Base-by-base conservation (phyloP, 2,113 vertebrate species). In the Paedocypris sp. region DNA sequence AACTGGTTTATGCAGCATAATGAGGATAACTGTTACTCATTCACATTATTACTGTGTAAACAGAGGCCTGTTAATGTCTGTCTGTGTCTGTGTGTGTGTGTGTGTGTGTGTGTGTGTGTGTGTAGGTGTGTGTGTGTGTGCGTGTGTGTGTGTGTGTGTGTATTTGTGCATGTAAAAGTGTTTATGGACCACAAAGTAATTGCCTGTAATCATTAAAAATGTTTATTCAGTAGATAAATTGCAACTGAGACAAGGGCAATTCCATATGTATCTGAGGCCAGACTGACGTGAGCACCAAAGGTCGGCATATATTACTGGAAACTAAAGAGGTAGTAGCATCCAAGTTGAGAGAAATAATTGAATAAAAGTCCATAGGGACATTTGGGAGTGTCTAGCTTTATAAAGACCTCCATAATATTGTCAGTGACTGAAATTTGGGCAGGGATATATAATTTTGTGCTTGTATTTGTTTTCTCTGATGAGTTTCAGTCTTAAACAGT, bases 201-300 rank as follows among this genome's bases (percentile, higher is more conserved):
- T 73, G 77, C 57, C 75, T 80, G 69, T 74, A 81, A 82, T 80
- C 76, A 75, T 77, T 52, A 62, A 60, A 71, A 75, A 80, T 78
- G 72, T 82, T 81, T 81, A 73, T 70, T 64, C 76, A 73, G 68
- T 73, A 76, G 74, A 72, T 79, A 78, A 73, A 72, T 69, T 66
- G 57, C 60, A 69, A 73, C 73, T 76, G 64, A 38, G 70, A 60
- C 46, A 60, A 75, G 69, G 71, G 60, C 64, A 32, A n/a, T n/a
- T n/a, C n/a, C n/a, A n/a, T n/a, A n/a, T n/a, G n/a, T n/a, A n/a
- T n/a, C n/a, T n/a, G n/a, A n/a, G n/a, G n/a, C n/a, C n/a, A n/a
- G n/a, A n/a, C n/a, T n/a, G n/a, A n/a, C n/a, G n/a, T n/a, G n/a
- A n/a, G n/a, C n/a, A n/a, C n/a, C n/a, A n/a, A n/a, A n/a, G n/a